A percentile compares a stretch with the other conserved stretches of the same genome.
phyloP scores from a whole-genome alignment of 2,888 invertebrate species.

The Agonopterix subpropinquella region DNA sequence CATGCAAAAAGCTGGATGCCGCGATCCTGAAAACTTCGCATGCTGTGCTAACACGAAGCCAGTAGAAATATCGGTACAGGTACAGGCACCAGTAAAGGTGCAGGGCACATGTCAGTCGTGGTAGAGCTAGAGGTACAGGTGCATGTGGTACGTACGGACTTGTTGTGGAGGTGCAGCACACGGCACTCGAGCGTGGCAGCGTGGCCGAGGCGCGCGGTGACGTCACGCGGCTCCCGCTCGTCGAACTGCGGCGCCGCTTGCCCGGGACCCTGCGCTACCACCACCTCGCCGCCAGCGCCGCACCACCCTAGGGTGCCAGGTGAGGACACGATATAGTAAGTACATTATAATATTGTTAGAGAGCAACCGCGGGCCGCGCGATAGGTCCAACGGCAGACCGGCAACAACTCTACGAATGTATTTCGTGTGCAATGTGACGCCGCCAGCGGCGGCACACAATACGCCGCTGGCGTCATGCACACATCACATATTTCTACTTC shows the following conservation, averaged over 20 bases:
- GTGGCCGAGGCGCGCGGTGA: slow-evolving; percentile 39
- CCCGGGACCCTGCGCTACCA: slow-evolving; percentile 10
- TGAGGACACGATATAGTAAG: not conserved
- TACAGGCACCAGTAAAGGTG: not conserved
- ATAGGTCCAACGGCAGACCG: too few relatives aligned
- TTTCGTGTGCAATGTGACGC: too few relatives aligned
- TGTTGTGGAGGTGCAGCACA: slow-evolving; percentile 40
- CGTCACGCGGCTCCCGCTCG: not conserved
- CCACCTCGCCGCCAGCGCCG: slow-evolving; percentile 2
- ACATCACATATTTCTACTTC: too few relatives aligned
- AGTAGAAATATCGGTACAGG: not conserved
- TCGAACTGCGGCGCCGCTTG: not conserved
- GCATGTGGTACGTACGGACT: slow-evolving; percentile 33
- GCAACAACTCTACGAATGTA: too few relatives aligned
- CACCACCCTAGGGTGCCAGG: not conserved
- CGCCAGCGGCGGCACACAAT: too few relatives aligned
- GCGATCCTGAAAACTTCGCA: too few relatives aligned
- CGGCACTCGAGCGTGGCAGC: slow-evolving; percentile 42
- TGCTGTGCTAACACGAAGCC: not conserved
- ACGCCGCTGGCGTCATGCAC: too few relatives aligned
- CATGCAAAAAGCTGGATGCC: too few relatives aligned
- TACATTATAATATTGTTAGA: not conserved
- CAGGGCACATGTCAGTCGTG: not conserved
- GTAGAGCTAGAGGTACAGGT: not conserved
- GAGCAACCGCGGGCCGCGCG: not conserved